Base-by-base conservation (phyloP, 1,140 invertebrate genomes). In the Tetraneura akinire region DNA sequence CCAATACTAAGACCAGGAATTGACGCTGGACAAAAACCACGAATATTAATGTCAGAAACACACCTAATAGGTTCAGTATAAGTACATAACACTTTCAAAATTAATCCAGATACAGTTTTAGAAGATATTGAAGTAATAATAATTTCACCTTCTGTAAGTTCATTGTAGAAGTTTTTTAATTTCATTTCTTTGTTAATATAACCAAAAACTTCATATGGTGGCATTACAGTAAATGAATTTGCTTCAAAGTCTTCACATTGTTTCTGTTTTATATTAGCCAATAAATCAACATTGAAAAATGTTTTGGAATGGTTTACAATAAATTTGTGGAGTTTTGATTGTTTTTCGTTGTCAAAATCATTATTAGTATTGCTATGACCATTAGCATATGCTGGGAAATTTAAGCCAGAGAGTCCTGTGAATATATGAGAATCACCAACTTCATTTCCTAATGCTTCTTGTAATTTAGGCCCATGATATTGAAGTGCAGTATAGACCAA, bases 181-280 rank as follows among this genome's bases (percentile, higher is more conserved):
- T 92, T 88, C 76, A 90, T 90, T 21, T 88, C 88, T 82, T 91
- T 91, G 84, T 94, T 92, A 81, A 93, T 89, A 29, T 86, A 86
- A 82, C 90, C 88, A 85, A 94, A 96, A 60, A 90, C 90, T 87
- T 97, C 95, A 85, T 93, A 90, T 0, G 94, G 93, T 81, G 94
- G 94, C 88, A 95, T 91, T 71, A 93, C 88, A 60, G 92, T 92
- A 89, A 90, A 94, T 85, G 90, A 89, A 87, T 93, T 93, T 91
- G 86, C 49, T 89, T 81, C 74, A 16, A 80, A 60, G 13, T 60
- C 55, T 78, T 78, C 74, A 16, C 53, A 55, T 60, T 78, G 53
- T 47, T 78, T 78, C 14, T 47, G 55, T 9, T 78, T 78, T 47
- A 62, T 78, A 21, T 55, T 42, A 45, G 55, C 37, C 14, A 78